Percentiles rank a stretch among this genome's conserved stretches.
phyloP scores from a whole-genome alignment of 2,113 vertebrate genomes.

The Zosterops japonicus region DNA sequence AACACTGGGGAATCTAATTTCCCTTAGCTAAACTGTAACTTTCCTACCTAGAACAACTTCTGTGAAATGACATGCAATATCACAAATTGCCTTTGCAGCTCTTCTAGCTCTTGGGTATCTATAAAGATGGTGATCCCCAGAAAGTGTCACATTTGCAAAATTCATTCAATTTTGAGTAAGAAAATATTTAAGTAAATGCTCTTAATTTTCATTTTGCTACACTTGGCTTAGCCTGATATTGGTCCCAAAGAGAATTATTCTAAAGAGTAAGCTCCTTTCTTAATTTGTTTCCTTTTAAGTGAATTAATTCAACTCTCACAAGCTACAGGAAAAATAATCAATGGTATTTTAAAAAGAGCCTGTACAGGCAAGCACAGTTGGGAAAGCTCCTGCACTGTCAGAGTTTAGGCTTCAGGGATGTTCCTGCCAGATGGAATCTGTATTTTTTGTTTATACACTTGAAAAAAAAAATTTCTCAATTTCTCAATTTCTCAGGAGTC shows the following conservation, averaged over 20 bases:
- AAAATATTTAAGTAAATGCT: background rate
- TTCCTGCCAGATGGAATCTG: background rate
- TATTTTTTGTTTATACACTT: background rate
- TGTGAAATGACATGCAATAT: background rate
- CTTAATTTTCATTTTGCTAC: background rate
- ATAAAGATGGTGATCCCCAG: background rate
- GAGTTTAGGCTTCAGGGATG: background rate
- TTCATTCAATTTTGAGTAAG: background rate
- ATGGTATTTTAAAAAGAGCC: background rate
- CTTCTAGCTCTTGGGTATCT: background rate
- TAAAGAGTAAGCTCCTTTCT: background rate
- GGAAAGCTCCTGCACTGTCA: background rate
- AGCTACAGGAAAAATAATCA: background rate
- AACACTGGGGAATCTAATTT: background rate
- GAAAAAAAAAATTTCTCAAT: background rate
- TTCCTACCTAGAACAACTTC: background rate
- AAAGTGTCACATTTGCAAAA: background rate
- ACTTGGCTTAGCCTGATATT: background rate
- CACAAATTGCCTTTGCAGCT: background rate
- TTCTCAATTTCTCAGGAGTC: background rate
- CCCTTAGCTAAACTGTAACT: background rate
- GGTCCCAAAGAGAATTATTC: background rate
- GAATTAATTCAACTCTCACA: background rate
- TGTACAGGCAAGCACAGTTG: background rate
- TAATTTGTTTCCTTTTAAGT: background rate